Base-by-base conservation (phyloP, 2,797 vertebrate species). In the Eulemur albifrons region DNA sequence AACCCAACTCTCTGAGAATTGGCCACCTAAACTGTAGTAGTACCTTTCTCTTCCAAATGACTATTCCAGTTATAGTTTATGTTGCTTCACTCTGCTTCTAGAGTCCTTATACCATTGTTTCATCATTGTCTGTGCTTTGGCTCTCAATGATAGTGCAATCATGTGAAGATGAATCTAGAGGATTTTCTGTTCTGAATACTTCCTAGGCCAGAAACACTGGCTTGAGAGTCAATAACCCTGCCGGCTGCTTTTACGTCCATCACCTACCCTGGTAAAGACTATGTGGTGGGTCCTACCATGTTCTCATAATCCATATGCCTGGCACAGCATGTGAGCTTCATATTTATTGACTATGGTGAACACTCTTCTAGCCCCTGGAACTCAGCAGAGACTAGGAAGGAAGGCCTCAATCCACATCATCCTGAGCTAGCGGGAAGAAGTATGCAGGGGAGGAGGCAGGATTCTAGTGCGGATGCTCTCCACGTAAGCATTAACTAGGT, bases 1-100 rank as follows among this genome's bases (percentile, higher is more conserved):
- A 94, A 54, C 35, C 9, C 27, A 27, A 35, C 30, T 72, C 72
- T 93, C 32, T 79, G 65, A 63, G 43, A 87, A 79, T 23, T 18
- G 6, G 20, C 23, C 43, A 77, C 11, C 73, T 67, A 45, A 40
- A 25, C 7, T 70, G 23, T 54, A 57, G 4, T 23, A 15, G 32
- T 17, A 45, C 21, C 17, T 57, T 43, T 84, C 45, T 88, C 63
- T 84, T 43, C 8, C 67, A 38, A 45, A 52, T 2, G 14, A 75
- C 30, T 10, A 38, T 4, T 75, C 17, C 17, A 52, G 38, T 18
- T 59, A 9, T 7, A 45, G 67, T 21, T 4, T 11, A 17, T 17
- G 2, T 48, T 43, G 7, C 18, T 86, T 20, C 32, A 3, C 32
- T 45, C 32, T 35, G 52, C 18, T 57, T 45, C 67, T 85, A 1